Percentiles rank a stretch among this genome's conserved stretches.
Evolutionary conservation across 2,888 invertebrate genomes (phyloP).

Genomic region (Harpalus rufipes): DNA sequence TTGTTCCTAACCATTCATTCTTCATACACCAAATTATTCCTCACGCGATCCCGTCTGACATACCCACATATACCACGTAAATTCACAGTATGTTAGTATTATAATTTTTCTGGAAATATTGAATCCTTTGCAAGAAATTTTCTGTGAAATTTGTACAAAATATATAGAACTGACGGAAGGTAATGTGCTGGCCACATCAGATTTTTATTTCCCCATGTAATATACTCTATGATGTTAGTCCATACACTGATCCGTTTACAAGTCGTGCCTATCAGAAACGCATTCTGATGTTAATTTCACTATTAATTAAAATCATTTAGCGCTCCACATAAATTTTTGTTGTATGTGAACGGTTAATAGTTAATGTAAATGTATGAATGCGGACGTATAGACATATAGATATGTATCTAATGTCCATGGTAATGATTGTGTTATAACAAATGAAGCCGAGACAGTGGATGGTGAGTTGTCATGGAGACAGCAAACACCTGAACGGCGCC

Average conservation of each 20-base stretch:
- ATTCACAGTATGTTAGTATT: too few species aligned
- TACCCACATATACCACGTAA: too few species aligned
- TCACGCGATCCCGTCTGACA: too few species aligned
- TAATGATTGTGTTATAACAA: slow-evolving; percentile 6
- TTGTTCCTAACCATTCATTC: too few species aligned
- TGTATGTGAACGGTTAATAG: background rate
- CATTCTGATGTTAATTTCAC: background rate
- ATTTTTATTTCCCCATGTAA: background rate
- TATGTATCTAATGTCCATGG: background rate
- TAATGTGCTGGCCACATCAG: too few species aligned
- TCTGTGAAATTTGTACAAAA: too few species aligned
- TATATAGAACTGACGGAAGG: too few species aligned
- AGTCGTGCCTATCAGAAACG: background rate
- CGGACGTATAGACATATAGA: background rate
- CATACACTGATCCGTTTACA: background rate
- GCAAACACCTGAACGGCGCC: background rate
- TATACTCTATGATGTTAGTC: background rate
- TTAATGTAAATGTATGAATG: background rate
- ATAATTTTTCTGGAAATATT: too few species aligned
- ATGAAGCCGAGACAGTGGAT: background rate
- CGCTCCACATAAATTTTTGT: background rate
- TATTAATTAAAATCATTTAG: background rate
- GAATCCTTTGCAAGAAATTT: too few species aligned
- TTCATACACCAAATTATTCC: too few species aligned
- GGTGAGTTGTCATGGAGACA: background rate